Conservation (phyloP, 2,113 vertebrate species). For the Tretioscincus oriximinensis region DNA sequence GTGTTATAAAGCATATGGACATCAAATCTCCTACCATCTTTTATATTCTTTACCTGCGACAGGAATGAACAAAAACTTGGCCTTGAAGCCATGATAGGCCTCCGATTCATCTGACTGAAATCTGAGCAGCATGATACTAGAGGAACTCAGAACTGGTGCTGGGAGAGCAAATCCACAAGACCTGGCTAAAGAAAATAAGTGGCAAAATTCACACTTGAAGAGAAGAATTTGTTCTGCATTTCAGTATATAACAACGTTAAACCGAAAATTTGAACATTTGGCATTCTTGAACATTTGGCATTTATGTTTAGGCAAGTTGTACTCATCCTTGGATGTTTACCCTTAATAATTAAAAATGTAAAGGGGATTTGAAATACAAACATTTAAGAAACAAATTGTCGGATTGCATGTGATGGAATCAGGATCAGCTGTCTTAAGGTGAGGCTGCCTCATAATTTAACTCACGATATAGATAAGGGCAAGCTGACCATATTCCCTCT, state of each 20-base stretch:
- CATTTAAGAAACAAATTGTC: not conserved
- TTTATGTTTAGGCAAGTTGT: too few species aligned
- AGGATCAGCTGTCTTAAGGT: not conserved
- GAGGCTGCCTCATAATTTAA: not conserved
- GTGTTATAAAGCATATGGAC: not conserved
- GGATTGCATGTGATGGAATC: not conserved
- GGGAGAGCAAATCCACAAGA: conserved; percentile 74
- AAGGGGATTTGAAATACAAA: not conserved
- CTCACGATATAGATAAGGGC: not conserved
- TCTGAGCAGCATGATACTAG: conserved; percentile 73
- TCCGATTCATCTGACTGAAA: conserved; percentile 76
- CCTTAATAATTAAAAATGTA: too few species aligned
- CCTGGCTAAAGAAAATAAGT: conserved; percentile 62
- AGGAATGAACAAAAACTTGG: conserved; percentile 73
- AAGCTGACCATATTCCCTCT: too few species aligned
- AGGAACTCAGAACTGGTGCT: conserved; percentile 74
- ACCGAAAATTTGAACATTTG: not conserved
- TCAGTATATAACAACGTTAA: not conserved
- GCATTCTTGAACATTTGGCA: not conserved
- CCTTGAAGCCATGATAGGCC: conserved; percentile 75
- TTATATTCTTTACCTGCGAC: conserved; percentile 66
- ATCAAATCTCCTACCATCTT: not conserved
- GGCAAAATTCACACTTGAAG: not conserved
- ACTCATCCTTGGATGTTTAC: too few species aligned
- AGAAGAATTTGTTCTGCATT: not conserved